Evolutionary conservation across 2,113 vertebrate species (phyloP).

Genomic region (Martes martes): DNA sequence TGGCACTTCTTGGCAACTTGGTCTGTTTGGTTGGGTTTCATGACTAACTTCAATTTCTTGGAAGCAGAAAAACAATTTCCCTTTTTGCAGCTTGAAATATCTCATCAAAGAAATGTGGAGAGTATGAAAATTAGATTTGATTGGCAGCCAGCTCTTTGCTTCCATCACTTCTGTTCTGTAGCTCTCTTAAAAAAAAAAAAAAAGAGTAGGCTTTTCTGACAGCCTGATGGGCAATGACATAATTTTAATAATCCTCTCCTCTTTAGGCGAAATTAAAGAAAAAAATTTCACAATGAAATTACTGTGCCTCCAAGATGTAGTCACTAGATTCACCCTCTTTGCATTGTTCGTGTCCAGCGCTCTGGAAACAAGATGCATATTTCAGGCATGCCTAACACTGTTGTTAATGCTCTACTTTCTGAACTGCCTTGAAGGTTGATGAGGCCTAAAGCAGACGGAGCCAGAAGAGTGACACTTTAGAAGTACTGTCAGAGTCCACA

Average conservation of each 20-base stretch:
- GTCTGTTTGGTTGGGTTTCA: background rate
- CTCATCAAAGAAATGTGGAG: conserved; percentile 26
- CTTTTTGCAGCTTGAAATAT: background rate
- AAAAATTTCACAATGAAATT: conserved; percentile 69
- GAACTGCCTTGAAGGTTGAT: conserved; percentile 61
- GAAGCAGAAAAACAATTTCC: background rate
- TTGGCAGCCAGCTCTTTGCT: conserved; percentile 20
- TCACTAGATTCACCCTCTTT: conserved; percentile 79
- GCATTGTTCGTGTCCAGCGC: conserved; percentile 78
- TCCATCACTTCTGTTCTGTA: background rate
- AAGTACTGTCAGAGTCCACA: background rate
- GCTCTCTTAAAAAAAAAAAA: conserved; percentile 57
- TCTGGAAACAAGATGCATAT: conserved; percentile 71
- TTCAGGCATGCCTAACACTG: conserved; percentile 21
- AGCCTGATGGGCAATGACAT: conserved; percentile 48
- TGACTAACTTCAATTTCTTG: background rate
- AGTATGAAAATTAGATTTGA: background rate
- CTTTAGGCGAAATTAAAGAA: conserved; percentile 55
- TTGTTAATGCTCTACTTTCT: conserved; percentile 51
- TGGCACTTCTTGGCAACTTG: background rate
- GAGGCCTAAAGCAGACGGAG: conserved; percentile 33
- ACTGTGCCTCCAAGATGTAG: conserved; percentile 70
- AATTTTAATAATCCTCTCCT: conserved; percentile 73
- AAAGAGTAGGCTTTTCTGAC: conserved; percentile 58
- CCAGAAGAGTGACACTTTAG: background rate